phyloP scores from a whole-genome alignment of 1,140 invertebrate species.

The Drosophila nebulosa region DNA sequence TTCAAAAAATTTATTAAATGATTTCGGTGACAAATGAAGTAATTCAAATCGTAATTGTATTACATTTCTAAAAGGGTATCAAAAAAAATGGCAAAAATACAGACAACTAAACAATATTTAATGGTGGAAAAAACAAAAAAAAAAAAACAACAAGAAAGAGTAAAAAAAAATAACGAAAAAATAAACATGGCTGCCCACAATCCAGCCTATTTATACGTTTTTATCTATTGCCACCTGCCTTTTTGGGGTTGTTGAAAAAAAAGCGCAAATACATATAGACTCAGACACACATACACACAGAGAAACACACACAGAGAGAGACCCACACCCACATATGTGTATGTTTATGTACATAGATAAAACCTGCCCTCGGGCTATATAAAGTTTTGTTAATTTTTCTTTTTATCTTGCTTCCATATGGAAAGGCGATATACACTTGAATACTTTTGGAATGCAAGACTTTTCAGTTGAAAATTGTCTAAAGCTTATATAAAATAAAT shows the following conservation, averaged over 20 bases:
- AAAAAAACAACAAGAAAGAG: conserved; percentile 7
- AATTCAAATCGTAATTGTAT: too few species aligned
- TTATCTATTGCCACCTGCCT: conserved; percentile 71
- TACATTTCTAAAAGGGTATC: background rate
- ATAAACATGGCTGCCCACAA: conserved; percentile 62
- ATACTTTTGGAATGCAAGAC: too few species aligned
- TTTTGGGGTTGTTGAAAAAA: conserved; percentile 63
- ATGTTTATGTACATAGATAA: conserved; percentile 44
- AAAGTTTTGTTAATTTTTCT: conserved; percentile 35
- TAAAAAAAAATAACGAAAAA: background rate
- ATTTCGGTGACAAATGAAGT: too few species aligned
- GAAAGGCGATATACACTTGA: conserved; percentile 10
- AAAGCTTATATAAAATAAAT: too few species aligned
- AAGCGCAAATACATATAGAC: conserved; percentile 5
- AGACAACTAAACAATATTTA: conserved; percentile 45
- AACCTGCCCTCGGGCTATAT: conserved; percentile 63
- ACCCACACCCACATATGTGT: conserved; percentile 16
- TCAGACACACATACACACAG: conserved; percentile 4
- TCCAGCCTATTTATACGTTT: conserved; percentile 36
- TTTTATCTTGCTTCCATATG: conserved; percentile 15
- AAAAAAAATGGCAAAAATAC: conserved; percentile 1
- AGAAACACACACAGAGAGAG: conserved; percentile 20
- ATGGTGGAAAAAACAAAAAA: conserved; percentile 1
- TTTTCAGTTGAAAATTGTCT: too few species aligned
- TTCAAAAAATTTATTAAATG: too few species aligned